Conservation (phyloP, 2,797 vertebrate species). For the Etheostoma perlongum region DNA sequence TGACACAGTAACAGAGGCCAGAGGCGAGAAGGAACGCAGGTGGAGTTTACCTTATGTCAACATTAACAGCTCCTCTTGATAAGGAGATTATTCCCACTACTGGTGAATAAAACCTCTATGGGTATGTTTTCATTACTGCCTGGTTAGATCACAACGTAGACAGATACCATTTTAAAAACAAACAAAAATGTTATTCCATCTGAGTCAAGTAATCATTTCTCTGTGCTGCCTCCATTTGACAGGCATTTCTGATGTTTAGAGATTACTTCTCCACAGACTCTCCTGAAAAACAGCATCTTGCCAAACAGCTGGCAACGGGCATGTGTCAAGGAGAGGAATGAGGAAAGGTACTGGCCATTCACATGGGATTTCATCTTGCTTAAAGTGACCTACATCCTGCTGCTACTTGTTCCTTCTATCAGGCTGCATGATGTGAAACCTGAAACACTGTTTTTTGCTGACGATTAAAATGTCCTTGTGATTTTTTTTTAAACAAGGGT, state of each 20-base stretch:
- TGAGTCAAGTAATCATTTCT: constrained; percentile 40
- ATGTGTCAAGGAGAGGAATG: constrained; percentile 37
- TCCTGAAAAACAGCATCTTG: constrained; percentile 53
- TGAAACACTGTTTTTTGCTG: background rate
- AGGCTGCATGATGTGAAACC: too few relatives aligned
- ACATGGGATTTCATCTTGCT: constrained; percentile 6
- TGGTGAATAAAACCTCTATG: constrained; percentile 34
- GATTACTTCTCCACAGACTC: constrained; percentile 41
- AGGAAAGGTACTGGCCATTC: constrained; percentile 28
- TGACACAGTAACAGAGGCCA: constrained; percentile 31
- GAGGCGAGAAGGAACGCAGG: constrained; percentile 35
- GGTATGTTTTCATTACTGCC: constrained; percentile 37
- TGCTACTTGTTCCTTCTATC: constrained; percentile 23
- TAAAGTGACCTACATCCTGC: constrained; percentile 33
- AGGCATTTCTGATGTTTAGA: constrained; percentile 48
- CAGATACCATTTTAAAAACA: constrained; percentile 45
- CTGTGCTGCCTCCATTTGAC: constrained; percentile 40
- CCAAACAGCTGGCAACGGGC: constrained; percentile 36
- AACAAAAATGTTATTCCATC: constrained; percentile 29
- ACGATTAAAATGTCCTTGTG: background rate
- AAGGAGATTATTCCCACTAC: constrained; percentile 43
- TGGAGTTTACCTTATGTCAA: constrained; percentile 53
- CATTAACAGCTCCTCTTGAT: constrained; percentile 47
- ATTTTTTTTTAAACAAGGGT: background rate
- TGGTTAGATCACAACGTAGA: constrained; percentile 31